Conservation (phyloP, 1,140 invertebrate species). For the Macrocentrus cingulum region DNA sequence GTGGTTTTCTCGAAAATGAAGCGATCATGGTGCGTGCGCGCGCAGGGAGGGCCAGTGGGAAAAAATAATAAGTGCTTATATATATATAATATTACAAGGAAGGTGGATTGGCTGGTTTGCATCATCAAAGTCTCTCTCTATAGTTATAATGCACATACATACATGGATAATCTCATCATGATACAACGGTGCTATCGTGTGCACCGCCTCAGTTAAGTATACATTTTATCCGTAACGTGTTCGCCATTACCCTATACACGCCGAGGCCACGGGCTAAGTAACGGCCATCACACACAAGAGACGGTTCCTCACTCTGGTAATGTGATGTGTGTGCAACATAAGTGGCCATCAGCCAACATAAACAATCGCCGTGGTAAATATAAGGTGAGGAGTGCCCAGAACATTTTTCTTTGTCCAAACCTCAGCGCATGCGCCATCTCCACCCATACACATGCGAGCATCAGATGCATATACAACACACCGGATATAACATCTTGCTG, state of each 20-base stretch:
- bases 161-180: neutral
- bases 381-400: slow-evolving; percentile 48
- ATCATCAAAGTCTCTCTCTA: neutral
- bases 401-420: slow-evolving; percentile 16
- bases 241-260: slow-evolving; percentile 59
- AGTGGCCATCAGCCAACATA: slow-evolving; percentile 62
- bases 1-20: slow-evolving; percentile 15
- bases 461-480: slow-evolving; percentile 13
- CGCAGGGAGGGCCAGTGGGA: neutral
- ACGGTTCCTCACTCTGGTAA: slow-evolving; percentile 35
- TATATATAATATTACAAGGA: neutral
- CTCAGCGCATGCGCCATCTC: neutral
- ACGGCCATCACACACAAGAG: slow-evolving; percentile 35
- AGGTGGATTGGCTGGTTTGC: neutral
- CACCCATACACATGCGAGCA: slow-evolving; percentile 1
- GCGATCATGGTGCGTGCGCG: too few species aligned
- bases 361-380: slow-evolving; percentile 59
- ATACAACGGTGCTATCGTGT: slow-evolving; percentile 45
- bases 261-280: slow-evolving; percentile 52
- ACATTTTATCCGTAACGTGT: slow-evolving; percentile 61
- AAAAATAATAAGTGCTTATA: slow-evolving; percentile 23
- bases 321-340: slow-evolving; percentile 55
- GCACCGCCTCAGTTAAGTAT: slow-evolving; percentile 49
- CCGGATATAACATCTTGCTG: slow-evolving; percentile 32
- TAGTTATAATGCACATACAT: slow-evolving; percentile 11